Evolutionary conservation across 2,888 invertebrate species (phyloP).

Genomic region (Apamea epomidion): DNA sequence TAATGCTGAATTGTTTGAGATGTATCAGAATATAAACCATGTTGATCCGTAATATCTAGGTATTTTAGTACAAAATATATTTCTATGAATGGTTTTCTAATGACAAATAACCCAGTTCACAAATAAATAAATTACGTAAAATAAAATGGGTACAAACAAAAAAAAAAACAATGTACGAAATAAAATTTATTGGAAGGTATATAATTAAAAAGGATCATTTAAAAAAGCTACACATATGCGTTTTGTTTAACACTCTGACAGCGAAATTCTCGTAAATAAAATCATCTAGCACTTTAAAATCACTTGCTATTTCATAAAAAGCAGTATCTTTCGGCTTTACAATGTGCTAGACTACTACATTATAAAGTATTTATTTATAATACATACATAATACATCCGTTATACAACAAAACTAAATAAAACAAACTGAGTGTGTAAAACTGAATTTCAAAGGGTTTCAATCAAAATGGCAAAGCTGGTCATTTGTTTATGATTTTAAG

Average conservation of each 20-base stretch:
- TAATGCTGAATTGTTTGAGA: slow-evolving; percentile 18
- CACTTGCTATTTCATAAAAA: slow-evolving; percentile 38
- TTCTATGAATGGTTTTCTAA: slow-evolving; percentile 12
- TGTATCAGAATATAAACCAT: slow-evolving; percentile 47
- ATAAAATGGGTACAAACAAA: slow-evolving; percentile 48
- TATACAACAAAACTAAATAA: slow-evolving; percentile 29
- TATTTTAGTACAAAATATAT: slow-evolving; percentile 30
- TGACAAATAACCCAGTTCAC: not conserved
- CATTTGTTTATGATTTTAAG: slow-evolving; percentile 14
- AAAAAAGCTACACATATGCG: slow-evolving; percentile 75
- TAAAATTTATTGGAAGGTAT: slow-evolving; percentile 85
- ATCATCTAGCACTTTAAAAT: slow-evolving; percentile 40
- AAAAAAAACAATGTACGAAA: slow-evolving; percentile 81
- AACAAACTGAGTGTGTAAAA: slow-evolving; percentile 18
- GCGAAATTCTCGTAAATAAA: slow-evolving; percentile 41
- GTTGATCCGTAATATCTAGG: slow-evolving; percentile 44
- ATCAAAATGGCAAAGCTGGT: slow-evolving; percentile 29
- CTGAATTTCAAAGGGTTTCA: slow-evolving; percentile 29
- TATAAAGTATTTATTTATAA: slow-evolving; percentile 40
- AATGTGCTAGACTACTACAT: slow-evolving; percentile 27
- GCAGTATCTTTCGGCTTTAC: slow-evolving; percentile 7
- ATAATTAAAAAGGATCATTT: slow-evolving; percentile 82
- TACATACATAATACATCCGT: slow-evolving; percentile 57
- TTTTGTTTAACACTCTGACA: slow-evolving; percentile 56
- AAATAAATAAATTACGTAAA: not conserved